Evolutionary conservation across 2,888 invertebrate species (phyloP), one percentile per base, ranked within the genome.

Genomic region (Trachelus iudaicus): DNA sequence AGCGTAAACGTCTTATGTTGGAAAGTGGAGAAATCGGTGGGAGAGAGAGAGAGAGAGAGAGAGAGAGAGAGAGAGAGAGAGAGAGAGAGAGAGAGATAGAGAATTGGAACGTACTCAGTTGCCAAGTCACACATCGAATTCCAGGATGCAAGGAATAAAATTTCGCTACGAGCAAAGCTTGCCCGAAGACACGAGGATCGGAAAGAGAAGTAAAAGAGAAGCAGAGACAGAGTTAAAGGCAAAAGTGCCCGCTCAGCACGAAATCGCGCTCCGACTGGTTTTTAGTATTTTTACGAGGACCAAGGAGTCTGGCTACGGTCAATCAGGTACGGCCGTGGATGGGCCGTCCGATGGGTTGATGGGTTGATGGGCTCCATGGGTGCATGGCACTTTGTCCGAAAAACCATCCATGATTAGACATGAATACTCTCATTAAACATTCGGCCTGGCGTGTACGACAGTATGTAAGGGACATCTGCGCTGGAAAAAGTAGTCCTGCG

Each of bases 341-440:
- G 71, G 31, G 71, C 71, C 30, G 71, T 56, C 56, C 4, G 40
- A 40, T 40, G 40, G 40, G 40, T 40, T 40, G 40, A 40, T 23
- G 40, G 37, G 37, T 40, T 56, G 56, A 56, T 56, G 56, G 56
- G 56, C 56, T 56, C 23, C 23, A 23, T 15, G 56, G 56, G 23
- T 56, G 56, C 30, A 76, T 33, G 40, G 76, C 73, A 35, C 73
- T 73, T 37, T 37, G 40, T 35, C 73, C 35, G 69, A 76, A 76
- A 76, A 73, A 77, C n/a, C 69, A 33, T 75, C 69, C 77, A 75
- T 71, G 77, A 77, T 77, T 77, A 69, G 77, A 77, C 77, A 75
- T 75, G 77, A 77, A 75, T 77, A 75, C 75, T 69, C 75, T 77
- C 77, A 69, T 77, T 75, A 76, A 77, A 75, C 74, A 77, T 77